Conservation (phyloP, 2,113 vertebrate genomes). For the Parus major region DNA sequence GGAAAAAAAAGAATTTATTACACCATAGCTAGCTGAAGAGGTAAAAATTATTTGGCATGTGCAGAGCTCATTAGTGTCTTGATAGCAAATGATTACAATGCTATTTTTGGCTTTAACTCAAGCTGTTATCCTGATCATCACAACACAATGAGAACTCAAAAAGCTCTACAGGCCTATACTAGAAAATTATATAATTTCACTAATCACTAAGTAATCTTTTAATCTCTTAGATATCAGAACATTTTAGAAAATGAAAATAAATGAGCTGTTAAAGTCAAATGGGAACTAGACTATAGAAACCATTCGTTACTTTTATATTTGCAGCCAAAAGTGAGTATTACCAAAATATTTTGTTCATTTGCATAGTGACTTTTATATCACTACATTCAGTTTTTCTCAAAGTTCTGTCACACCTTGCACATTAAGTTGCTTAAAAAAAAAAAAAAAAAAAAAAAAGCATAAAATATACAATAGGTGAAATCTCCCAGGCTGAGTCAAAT, state of each 20-base stretch:
- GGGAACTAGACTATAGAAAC: neutral
- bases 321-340: neutral
- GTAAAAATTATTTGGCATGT: conserved; percentile 50
- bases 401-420: neutral
- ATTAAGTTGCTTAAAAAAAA: neutral
- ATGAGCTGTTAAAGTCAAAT: conserved; percentile 4
- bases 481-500: neutral
- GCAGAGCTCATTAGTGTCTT: conserved; percentile 64
- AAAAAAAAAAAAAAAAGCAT: neutral
- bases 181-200: conserved; percentile 27
- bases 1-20: conserved; percentile 63
- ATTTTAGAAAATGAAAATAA: conserved; percentile 27
- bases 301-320: neutral
- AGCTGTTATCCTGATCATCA: conserved; percentile 55
- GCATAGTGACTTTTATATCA: neutral
- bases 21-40: conserved; percentile 57
- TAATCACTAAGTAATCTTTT: conserved; percentile 45
- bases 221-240: neutral
- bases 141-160: conserved; percentile 47
- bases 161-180: conserved; percentile 30
- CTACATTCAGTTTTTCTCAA: neutral
- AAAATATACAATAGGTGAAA: neutral
- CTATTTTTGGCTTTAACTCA: conserved; percentile 64
- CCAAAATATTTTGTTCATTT: neutral
- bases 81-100: conserved; percentile 67